Conservation (phyloP, 2,113 vertebrate species). For the Neolamprologus cancellatus region DNA sequence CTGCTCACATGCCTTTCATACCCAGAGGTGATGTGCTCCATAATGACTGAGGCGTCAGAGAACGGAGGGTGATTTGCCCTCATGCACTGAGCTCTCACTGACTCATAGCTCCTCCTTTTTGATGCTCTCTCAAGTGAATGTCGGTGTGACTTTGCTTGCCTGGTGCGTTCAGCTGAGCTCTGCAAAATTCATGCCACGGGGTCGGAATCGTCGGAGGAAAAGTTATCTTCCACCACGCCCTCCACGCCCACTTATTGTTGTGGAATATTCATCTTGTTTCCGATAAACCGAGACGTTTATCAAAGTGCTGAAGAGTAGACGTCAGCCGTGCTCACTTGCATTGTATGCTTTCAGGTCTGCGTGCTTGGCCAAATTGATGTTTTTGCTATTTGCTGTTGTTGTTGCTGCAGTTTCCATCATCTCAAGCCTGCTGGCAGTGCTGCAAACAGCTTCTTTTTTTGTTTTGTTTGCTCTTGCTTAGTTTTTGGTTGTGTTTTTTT, state of each 20-base stretch:
- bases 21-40: conserved; percentile 30
- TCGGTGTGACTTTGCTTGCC: conserved; percentile 35
- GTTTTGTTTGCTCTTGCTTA: background rate
- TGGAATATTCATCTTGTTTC: background rate
- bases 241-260: background rate
- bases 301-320: background rate
- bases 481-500: background rate
- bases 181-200: conserved; percentile 5
- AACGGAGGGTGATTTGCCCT: conserved; percentile 8
- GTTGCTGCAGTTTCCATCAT: conserved; percentile 15
- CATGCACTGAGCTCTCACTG: conserved; percentile 3
- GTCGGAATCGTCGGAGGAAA: background rate
- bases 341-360: background rate
- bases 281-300: background rate
- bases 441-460: conserved; percentile 16
- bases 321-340: background rate
- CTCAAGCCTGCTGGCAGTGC: conserved; percentile 25
- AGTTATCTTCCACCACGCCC: background rate
- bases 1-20: conserved; percentile 29
- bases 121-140: conserved; percentile 35
- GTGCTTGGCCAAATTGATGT: background rate
- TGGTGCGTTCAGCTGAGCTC: conserved; percentile 23
- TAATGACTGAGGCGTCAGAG: conserved; percentile 28
- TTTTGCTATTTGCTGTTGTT: conserved; percentile 2
- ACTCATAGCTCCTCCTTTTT: conserved; percentile 27